Evolutionary conservation across 2,113 vertebrate genomes (phyloP).

Genomic region (Centrocercus urophasianus): DNA sequence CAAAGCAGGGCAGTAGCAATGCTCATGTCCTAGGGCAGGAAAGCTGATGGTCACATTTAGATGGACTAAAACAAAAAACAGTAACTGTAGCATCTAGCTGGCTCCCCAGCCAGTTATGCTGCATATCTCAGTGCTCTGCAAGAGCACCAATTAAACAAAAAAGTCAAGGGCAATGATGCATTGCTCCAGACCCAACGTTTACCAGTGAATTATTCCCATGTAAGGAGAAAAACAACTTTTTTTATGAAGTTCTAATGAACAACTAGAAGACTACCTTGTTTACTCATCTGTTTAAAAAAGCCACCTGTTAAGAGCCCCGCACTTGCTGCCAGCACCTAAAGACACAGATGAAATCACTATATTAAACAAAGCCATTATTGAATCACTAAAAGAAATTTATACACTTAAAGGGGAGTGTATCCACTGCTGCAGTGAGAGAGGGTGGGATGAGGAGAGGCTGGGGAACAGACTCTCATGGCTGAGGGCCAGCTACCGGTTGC

Average conservation of each 20-base stretch:
- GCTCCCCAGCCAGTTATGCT: neutral
- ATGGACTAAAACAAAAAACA: neutral
- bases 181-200: neutral
- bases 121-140: neutral
- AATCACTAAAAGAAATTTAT: neutral
- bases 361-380: neutral
- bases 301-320: neutral
- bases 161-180: neutral
- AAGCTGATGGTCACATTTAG: neutral
- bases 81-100: neutral
- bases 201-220: neutral
- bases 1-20: slow-evolving; percentile 11
- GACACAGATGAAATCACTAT: neutral
- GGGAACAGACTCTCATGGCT: neutral
- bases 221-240: neutral
- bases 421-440: neutral
- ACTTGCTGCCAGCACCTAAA: neutral
- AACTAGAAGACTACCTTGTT: neutral
- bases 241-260: neutral
- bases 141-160: neutral
- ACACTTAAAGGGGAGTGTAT: neutral
- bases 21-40: neutral
- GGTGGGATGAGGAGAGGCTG: neutral
- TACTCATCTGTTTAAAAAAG: neutral
- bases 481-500: neutral